These are phyloP conservation scores for Babylonia areolata DNA, from an alignment of 1,140 invertebrate genomes.

Conservation along the genomic window DNA sequence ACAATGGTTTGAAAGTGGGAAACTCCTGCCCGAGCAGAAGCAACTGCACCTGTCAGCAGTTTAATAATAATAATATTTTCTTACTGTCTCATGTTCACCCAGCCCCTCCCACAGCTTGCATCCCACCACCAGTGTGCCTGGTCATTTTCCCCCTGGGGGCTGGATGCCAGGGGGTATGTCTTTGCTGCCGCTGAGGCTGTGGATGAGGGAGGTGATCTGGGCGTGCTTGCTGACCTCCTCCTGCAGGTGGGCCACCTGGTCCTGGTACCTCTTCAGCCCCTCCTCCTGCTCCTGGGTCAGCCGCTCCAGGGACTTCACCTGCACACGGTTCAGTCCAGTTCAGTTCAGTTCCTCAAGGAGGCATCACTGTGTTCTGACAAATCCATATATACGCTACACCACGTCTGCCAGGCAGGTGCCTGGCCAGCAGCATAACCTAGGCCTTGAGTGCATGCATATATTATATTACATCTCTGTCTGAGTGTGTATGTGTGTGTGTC, in stretches of 20 bases:
- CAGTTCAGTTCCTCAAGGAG: neutral
- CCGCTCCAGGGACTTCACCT: constrained; percentile 53
- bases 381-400: too few relatives aligned
- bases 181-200: constrained; percentile 61
- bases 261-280: constrained; percentile 17
- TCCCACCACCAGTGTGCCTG: neutral
- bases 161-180: neutral
- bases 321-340: neutral
- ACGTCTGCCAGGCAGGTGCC: too few relatives aligned
- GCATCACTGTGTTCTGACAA: too few relatives aligned
- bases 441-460: neutral
- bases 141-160: neutral
- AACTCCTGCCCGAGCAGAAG: too few relatives aligned
- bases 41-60: too few relatives aligned
- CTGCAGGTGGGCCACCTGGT: constrained; percentile 18
- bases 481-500: too few relatives aligned
- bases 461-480: neutral
- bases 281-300: constrained; percentile 52
- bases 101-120: too few relatives aligned
- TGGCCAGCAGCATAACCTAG: too few relatives aligned
- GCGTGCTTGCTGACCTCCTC: constrained; percentile 59
- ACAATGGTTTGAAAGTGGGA: too few relatives aligned
- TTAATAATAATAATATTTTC: too few relatives aligned
- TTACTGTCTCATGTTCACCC: too few relatives aligned
- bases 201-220: constrained; percentile 66